Conservation (phyloP, 2,113 vertebrate species). For the Prunella fulvescens region DNA sequence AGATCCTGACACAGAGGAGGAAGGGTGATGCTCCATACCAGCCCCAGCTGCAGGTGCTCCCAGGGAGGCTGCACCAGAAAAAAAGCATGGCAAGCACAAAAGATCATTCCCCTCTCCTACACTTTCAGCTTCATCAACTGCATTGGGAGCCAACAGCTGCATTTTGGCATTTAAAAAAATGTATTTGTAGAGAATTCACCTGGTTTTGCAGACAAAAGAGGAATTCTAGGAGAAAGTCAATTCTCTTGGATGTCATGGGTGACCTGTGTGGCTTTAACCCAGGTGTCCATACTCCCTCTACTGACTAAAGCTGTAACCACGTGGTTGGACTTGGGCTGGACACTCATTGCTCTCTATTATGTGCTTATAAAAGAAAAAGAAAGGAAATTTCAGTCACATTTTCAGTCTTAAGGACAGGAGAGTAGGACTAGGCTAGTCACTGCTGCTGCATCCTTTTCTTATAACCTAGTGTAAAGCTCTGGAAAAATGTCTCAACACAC, state of each 20-base stretch:
- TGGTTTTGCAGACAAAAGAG: background rate
- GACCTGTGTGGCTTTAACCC: background rate
- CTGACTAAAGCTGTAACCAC: conserved; percentile 21
- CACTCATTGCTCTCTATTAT: rapidly evolving
- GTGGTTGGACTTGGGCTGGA: background rate
- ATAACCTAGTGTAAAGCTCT: background rate
- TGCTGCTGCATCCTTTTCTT: background rate
- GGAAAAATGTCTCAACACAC: background rate
- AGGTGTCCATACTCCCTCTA: conserved; percentile 35
- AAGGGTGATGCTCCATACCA: background rate
- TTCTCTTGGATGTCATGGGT: background rate
- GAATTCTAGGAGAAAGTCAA: background rate
- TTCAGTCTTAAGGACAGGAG: background rate
- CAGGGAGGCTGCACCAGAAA: background rate
- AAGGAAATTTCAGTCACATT: background rate
- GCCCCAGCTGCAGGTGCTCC: background rate
- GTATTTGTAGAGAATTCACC: background rate
- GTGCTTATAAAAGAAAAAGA: background rate
- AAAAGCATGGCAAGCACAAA: background rate
- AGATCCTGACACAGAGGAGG: background rate
- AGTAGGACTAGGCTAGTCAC: background rate
- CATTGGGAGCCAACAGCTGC: background rate
- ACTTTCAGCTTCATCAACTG: background rate
- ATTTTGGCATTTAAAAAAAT: background rate
- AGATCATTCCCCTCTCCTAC: background rate